Conservation (phyloP, 35 echinoderm and acorn worm genomes). For the Eucidaris tribuloides region DNA sequence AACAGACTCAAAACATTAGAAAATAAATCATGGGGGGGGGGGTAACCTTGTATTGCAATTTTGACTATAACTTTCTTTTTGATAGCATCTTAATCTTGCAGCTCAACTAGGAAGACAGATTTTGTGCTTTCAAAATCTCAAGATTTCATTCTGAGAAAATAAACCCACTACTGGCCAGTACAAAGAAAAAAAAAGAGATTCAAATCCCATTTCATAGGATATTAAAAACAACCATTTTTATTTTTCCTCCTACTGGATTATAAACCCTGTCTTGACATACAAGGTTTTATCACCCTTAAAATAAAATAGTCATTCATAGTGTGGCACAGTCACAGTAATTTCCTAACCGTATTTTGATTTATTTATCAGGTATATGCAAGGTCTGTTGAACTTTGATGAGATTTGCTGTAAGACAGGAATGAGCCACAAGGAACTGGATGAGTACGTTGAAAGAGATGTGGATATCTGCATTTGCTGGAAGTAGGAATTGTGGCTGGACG, state of each 20-base stretch:
- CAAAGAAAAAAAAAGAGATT: neutral
- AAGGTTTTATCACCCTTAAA: neutral
- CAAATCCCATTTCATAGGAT: neutral
- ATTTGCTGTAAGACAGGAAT: slow-evolving; percentile 65
- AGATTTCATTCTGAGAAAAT: too few species aligned
- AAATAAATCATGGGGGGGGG: too few species aligned
- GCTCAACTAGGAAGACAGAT: too few species aligned
- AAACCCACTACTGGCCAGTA: too few species aligned
- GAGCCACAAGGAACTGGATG: slow-evolving; percentile 48
- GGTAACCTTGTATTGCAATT: too few species aligned
- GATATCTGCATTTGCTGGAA: slow-evolving; percentile 57
- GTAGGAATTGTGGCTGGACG: too few species aligned
- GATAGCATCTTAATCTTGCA: too few species aligned
- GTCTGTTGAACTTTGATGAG: slow-evolving; percentile 64
- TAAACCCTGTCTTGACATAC: neutral
- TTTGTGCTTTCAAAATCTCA: too few species aligned
- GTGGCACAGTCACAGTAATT: neutral
- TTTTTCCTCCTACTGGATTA: neutral
- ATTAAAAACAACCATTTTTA: neutral
- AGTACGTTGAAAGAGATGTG: slow-evolving; percentile 50
- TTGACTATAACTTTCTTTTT: too few species aligned
- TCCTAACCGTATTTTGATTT: neutral
- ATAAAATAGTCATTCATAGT: neutral
- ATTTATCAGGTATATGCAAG: slow-evolving; percentile 35
- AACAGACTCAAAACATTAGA: too few species aligned